Percentiles rank a stretch among this genome's conserved stretches.
phyloP scores from a whole-genome alignment of 2,888 invertebrate genomes.

The Adineta ricciae region DNA sequence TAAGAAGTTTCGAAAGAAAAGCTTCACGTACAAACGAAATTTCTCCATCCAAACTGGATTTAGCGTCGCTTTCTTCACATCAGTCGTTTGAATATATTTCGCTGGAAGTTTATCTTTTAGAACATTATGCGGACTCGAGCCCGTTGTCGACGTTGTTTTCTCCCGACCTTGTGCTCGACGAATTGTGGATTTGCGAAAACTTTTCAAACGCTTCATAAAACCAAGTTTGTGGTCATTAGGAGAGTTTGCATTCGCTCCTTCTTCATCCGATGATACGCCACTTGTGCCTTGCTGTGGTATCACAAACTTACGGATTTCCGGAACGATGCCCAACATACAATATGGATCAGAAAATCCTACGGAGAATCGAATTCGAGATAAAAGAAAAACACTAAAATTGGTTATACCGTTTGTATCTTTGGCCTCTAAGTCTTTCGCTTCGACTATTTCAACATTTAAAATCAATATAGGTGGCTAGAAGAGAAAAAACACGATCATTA shows the following conservation, averaged over 20 bases:
- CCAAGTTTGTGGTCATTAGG: background rate
- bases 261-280: conserved; percentile 13
- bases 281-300: background rate
- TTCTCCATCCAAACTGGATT: conserved; percentile 93
- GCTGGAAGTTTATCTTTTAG: conserved; percentile 67
- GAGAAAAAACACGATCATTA: background rate
- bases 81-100: conserved; percentile 82
- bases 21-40: conserved; percentile 76
- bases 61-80: conserved; percentile 79
- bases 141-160: background rate
- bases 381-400: background rate
- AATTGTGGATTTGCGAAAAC: background rate
- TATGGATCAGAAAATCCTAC: conserved; percentile 78
- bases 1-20: background rate
- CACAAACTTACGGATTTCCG: conserved; percentile 34
- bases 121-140: background rate
- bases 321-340: conserved; percentile 72
- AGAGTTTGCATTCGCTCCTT: background rate
- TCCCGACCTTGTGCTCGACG: conserved; percentile 1
- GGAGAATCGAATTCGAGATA: background rate
- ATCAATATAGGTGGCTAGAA: conserved; percentile 76
- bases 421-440: conserved; percentile 84
- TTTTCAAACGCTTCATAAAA: conserved; percentile 20
- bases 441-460: conserved; percentile 76
- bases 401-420: conserved; percentile 81